A percentile compares a stretch with the other conserved stretches of the same genome.
Conservation (phyloP, 30 jellyfish, hydroid and myxozoan genomes). For the Cassiopea andromeda region DNA sequence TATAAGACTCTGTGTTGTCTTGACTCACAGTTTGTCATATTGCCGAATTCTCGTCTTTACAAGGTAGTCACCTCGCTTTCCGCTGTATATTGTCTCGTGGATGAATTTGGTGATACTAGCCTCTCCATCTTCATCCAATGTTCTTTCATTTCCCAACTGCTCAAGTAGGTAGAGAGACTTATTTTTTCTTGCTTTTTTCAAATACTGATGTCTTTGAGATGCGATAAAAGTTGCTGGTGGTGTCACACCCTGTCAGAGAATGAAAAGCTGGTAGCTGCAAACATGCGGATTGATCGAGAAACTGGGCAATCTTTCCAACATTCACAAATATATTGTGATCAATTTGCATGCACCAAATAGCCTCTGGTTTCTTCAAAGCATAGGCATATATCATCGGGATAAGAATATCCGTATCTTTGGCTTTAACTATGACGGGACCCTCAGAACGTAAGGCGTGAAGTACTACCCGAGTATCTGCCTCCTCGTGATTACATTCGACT, state of each 20-base stretch:
- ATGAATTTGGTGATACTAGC: conserved; percentile 34
- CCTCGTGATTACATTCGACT: conserved; percentile 64
- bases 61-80: conserved; percentile 49
- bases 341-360: conserved; percentile 64
- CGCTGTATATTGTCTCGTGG: conserved; percentile 42
- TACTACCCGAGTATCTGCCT: conserved; percentile 69
- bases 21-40: conserved; percentile 40
- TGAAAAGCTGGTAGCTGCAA: conserved; percentile 63
- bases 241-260: conserved; percentile 59
- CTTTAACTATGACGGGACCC: conserved; percentile 52
- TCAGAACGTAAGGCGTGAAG: conserved; percentile 47
- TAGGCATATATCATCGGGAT: conserved; percentile 49
- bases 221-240: conserved; percentile 62
- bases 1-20: conserved; percentile 44
- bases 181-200: conserved; percentile 44
- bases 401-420: conserved; percentile 62
- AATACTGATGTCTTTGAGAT: conserved; percentile 41
- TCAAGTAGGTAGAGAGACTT: conserved; percentile 48
- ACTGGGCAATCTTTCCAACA: conserved; percentile 47
- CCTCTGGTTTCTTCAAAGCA: conserved; percentile 58
- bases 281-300: conserved; percentile 47
- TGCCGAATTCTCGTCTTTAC: conserved; percentile 37
- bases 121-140: conserved; percentile 39
- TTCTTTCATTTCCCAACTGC: conserved; percentile 47
- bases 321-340: conserved; percentile 41